phyloP scores from a whole-genome alignment of 1,140 invertebrate genomes.

The Lepidurus packardi region DNA sequence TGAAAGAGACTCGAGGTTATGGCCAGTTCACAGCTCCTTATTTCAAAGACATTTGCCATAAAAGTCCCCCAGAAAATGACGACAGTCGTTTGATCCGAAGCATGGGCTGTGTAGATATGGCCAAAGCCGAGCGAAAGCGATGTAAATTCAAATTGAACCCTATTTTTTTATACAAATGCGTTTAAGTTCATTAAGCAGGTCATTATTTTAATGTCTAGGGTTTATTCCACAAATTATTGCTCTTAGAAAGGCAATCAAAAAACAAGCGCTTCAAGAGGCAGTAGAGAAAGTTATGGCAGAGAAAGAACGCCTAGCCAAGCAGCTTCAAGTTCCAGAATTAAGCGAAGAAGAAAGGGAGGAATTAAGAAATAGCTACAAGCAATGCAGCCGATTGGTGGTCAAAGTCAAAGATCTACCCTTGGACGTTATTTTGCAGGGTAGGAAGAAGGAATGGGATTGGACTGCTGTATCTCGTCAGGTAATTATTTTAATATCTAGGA shows the following conservation, averaged over 20 bases:
- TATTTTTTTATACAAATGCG: neutral
- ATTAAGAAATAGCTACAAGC: neutral
- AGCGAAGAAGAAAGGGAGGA: neutral
- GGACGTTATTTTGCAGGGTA: neutral
- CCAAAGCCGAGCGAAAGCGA: constrained; percentile 7
- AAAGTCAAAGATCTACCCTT: neutral
- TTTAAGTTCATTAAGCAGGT: neutral
- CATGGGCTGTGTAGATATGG: constrained; percentile 24
- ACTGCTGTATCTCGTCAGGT: constrained; percentile 8
- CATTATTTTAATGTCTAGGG: no score
- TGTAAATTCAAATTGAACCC: constrained; percentile 8
- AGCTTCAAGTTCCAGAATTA: neutral
- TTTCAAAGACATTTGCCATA: constrained; percentile 29
- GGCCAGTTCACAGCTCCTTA: constrained; percentile 26
- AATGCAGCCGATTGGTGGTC: neutral
- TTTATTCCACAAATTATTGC: constrained; percentile 1
- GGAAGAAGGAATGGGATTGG: neutral
- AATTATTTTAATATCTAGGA: neutral
- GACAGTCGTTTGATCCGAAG: neutral
- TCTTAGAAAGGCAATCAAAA: neutral
- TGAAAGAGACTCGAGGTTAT: neutral
- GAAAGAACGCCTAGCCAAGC: neutral
- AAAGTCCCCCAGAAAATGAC: constrained; percentile 11
- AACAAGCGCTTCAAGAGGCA: neutral
- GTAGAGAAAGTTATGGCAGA: constrained; percentile 5